Evolutionary conservation across 2,113 vertebrate species (phyloP).

Genomic region (Ammodytes dubius): DNA sequence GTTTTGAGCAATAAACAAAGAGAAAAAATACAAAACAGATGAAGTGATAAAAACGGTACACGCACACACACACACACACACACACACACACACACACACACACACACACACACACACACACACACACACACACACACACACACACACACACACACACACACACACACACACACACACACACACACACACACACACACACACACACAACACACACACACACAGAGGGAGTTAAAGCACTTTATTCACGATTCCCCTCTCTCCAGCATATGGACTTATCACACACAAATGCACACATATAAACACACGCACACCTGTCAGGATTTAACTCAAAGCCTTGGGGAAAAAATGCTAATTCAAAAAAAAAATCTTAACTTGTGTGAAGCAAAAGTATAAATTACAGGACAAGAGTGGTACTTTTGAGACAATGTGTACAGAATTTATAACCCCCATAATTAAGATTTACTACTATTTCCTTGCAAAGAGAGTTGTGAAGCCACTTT

Average conservation of each 20-base stretch:
- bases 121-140: background rate
- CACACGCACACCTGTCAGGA: constrained; percentile 7
- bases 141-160: background rate
- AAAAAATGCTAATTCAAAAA: background rate
- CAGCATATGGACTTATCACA: constrained; percentile 3
- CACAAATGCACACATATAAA: background rate
- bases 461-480: background rate
- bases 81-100: background rate
- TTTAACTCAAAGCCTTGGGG: background rate
- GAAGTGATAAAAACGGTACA: constrained; percentile 28
- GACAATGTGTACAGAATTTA: background rate
- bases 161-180: no score
- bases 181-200: no score
- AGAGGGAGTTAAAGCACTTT: constrained; percentile 19
- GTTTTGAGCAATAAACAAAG: constrained; percentile 36
- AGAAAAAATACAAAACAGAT: constrained; percentile 49
- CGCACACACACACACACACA: background rate
- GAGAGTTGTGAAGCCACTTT: background rate
- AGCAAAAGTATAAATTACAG: background rate
- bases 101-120: no score
- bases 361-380: background rate
- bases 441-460: constrained; percentile 5
- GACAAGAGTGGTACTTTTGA: background rate
- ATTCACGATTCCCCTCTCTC: background rate
- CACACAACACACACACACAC: background rate